phyloP scores from a whole-genome alignment of 2,797 vertebrate genomes.

The Chaetophractus vellerosus region DNA sequence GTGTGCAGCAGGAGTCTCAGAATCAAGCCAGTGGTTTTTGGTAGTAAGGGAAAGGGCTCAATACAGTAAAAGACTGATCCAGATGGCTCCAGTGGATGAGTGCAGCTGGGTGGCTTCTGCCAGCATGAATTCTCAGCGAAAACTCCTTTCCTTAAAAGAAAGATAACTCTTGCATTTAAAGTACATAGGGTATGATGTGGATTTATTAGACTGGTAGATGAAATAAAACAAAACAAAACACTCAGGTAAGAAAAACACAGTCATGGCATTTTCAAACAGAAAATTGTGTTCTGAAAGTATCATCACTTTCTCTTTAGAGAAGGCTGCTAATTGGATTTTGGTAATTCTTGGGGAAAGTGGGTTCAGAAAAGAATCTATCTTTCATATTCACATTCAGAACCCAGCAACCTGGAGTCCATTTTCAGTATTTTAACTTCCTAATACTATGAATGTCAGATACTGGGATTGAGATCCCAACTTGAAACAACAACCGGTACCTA shows the following conservation, averaged over 20 bases:
- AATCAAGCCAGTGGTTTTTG: constrained; percentile 66
- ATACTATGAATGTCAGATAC: constrained; percentile 91
- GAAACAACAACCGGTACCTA: constrained; percentile 91
- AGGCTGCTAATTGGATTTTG: no score
- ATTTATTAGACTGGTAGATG: background rate
- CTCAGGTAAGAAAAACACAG: constrained; percentile 72
- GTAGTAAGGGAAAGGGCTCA: background rate
- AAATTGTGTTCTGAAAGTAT: no score
- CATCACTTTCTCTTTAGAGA: no score
- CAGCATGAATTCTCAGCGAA: no score
- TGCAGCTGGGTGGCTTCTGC: no score
- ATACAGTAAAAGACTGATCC: no score
- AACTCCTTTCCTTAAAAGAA: no score
- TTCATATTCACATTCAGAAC: no score
- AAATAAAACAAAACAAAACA: constrained; percentile 49
- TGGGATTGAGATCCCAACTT: constrained; percentile 89
- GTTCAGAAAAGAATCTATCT: no score
- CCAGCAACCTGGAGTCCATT: constrained; percentile 71
- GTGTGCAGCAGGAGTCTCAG: constrained; percentile 79
- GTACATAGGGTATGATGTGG: constrained; percentile 52
- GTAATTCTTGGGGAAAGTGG: no score
- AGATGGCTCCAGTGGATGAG: no score
- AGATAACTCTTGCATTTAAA: no score
- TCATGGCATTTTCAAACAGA: constrained; percentile 49
- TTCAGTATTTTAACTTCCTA: constrained; percentile 91